A percentile compares a stretch with the other conserved stretches of the same genome.
Conservation (phyloP, 2,113 vertebrate genomes). For the Vanacampus margaritifer region DNA sequence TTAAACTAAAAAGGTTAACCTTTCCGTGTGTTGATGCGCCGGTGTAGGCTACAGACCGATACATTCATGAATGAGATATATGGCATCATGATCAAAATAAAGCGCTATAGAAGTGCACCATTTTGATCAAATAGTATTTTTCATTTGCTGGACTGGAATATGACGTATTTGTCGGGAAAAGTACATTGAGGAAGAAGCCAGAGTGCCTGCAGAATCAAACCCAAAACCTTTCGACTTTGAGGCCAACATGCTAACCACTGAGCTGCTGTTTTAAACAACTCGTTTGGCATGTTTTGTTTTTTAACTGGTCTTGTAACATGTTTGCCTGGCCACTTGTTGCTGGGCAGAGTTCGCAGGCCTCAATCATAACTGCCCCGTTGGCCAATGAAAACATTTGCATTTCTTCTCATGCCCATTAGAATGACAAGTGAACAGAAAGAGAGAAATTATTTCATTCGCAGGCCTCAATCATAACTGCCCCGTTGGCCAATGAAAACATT, state of each 20-base stretch:
- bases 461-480: background rate
- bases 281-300: background rate
- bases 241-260: background rate
- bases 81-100: too few relatives aligned
- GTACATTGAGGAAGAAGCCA: background rate
- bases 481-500: background rate
- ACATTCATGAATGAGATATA: too few relatives aligned
- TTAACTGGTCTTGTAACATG: background rate
- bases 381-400: slow-evolving; percentile 1
- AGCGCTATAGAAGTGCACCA: too few relatives aligned
- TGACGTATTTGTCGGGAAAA: too few relatives aligned
- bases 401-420: background rate
- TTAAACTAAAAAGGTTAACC: too few relatives aligned
- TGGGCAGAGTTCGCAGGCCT: background rate
- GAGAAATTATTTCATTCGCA: background rate
- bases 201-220: background rate
- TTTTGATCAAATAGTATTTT: too few relatives aligned
- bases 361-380: background rate
- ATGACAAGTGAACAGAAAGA: background rate
- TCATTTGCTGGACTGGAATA: too few relatives aligned
- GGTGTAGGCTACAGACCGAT: too few relatives aligned
- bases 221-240: background rate
- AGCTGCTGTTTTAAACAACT: background rate
- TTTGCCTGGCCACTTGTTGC: slow-evolving; percentile 1
- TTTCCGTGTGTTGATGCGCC: too few relatives aligned